These are phyloP conservation scores for Saturnia pavonia DNA, from an alignment of 2,888 invertebrate species.

Conservation along the genomic window DNA sequence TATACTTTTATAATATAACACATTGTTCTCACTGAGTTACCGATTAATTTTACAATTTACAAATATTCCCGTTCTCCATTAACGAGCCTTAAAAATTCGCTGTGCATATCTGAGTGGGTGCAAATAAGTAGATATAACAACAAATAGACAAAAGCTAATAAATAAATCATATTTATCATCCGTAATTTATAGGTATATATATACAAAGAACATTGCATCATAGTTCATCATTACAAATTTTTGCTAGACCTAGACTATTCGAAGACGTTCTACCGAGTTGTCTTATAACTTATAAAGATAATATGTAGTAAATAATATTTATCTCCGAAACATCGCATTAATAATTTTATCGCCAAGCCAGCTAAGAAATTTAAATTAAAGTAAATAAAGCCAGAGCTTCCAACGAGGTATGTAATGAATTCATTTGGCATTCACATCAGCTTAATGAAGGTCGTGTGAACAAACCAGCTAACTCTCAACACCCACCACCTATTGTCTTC, in stretches of 20 bases:
- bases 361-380: not conserved
- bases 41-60: too few relatives aligned
- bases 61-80: not conserved
- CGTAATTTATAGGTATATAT: not conserved
- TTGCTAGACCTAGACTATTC: not conserved
- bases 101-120: not conserved
- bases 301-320: not conserved
- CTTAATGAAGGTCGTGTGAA: constrained; percentile 39
- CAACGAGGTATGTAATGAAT: constrained; percentile 28
- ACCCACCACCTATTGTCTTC: constrained; percentile 22
- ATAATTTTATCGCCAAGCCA: not conserved
- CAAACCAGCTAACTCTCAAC: constrained; percentile 17
- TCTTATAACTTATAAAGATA: too few relatives aligned
- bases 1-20: too few relatives aligned
- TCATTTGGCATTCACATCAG: constrained; percentile 47
- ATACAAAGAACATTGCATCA: not conserved
- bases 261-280: not conserved
- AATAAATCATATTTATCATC: not conserved
- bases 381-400: not conserved
- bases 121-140: too few relatives aligned
- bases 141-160: too few relatives aligned
- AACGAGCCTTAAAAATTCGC: not conserved
- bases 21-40: too few relatives aligned
- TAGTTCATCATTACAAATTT: not conserved
- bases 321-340: not conserved